Conservation (phyloP, 92 coral and sea anemone species). For the Palythoa grandis region DNA sequence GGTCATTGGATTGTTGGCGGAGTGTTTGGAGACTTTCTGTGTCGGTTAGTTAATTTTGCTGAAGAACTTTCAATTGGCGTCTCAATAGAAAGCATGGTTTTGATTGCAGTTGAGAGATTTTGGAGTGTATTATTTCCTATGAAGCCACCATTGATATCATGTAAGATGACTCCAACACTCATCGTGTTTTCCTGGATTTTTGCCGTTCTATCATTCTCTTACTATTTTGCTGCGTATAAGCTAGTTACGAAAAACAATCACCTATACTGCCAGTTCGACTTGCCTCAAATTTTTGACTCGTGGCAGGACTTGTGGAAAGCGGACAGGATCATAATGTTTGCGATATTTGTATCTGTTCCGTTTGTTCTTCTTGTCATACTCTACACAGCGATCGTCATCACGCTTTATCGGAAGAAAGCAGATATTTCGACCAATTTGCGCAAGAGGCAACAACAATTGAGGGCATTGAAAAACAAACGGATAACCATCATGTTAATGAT, state of each 20-base stretch:
- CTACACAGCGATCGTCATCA: conserved; percentile 14
- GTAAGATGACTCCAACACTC: no score
- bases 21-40: conserved; percentile 9
- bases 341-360: conserved; percentile 6
- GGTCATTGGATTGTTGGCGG: conserved; percentile 20
- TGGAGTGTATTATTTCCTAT: no score
- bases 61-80: conserved; percentile 34
- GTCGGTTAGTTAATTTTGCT: conserved; percentile 25
- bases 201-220: neutral
- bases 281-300: conserved; percentile 28
- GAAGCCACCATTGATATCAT: no score
- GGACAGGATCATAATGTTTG: conserved; percentile 23
- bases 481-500: conserved; percentile 10
- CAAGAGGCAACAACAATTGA: neutral
- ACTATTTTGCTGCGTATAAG: conserved; percentile 4
- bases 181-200: neutral
- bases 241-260: neutral
- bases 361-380: conserved; percentile 17
- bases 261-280: conserved; percentile 4
- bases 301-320: conserved; percentile 42
- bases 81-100: conserved; percentile 34
- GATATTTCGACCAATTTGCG: neutral
- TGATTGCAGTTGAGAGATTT: neutral
- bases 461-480: conserved; percentile 3
- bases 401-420: conserved; percentile 15